Base-by-base conservation (phyloP, 2,797 vertebrate species). In the Ceryle rudis region DNA sequence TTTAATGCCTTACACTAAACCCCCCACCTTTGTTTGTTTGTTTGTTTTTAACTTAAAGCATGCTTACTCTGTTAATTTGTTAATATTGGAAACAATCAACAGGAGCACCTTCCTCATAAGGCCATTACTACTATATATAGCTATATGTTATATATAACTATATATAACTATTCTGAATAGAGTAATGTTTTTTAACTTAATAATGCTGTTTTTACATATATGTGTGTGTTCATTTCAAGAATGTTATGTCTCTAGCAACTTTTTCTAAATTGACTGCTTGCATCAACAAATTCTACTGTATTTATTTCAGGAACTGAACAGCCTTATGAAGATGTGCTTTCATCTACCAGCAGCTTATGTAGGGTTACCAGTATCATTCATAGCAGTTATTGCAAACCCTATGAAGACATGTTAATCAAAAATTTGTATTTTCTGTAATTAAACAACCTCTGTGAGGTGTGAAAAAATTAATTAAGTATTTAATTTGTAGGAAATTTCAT, bases 271-370 rank as follows among this genome's bases (percentile, higher is more conserved):
- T 29, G 62, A 44, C 26, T 39, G 7, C 29, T 44, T 49, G 20
- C 80, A 65, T 51, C 70, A 84, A 90, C 91, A 96, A 94, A 93
- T 79, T 91, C 49, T 5, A 18, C 5, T 8, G 47, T 46, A 86
- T 80, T 90, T 92, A 65, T 67, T 86, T 39, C 74, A 89, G 51
- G 23, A 57, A 84, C 4, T 19, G 29, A 91, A 90, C 66, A 95
- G 96, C 96, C 94, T 97, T 95, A 97, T 94, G 74, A 95, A 95
- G 95, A 95, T 2, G 86, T 89, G 94, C 93, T 94, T 79, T 25
- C 47, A 66, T n/a, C 90, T 95, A 91, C 74, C 23, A 96, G 92
- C 95, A 97, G 96, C 97, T 97, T 98, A 98, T 94, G 95, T 97
- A 96, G 97, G 97, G 97, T 93, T 90, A 96, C 86, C 67, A 89